A percentile compares a stretch with the other conserved stretches of the same genome.
phyloP scores from a whole-genome alignment of 2,888 invertebrate species.

The Crioceris asparagi region DNA sequence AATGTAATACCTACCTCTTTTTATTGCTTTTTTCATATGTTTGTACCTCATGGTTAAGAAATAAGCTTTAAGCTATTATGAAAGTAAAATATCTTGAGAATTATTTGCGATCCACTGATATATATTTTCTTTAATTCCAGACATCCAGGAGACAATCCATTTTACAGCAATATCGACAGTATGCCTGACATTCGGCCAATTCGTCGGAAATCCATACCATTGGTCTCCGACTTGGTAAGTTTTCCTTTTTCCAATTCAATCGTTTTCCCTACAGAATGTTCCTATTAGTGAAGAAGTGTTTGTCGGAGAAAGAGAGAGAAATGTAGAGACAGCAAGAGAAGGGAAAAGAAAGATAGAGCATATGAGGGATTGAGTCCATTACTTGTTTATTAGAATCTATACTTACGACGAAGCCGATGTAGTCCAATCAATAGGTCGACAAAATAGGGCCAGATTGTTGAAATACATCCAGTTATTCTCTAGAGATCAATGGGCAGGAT shows the following conservation, averaged over 20 bases:
- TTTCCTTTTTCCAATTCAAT: background rate
- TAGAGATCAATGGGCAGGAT: too few relatives aligned
- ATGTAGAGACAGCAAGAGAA: background rate
- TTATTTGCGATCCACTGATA: too few relatives aligned
- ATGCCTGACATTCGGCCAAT: conserved; percentile 95
- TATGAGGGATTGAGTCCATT: background rate
- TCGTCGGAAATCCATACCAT: conserved; percentile 90
- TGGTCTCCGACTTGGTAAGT: conserved; percentile 98
- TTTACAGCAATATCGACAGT: conserved; percentile 99
- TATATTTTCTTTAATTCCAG: conserved; percentile 40
- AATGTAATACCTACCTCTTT: too few relatives aligned
- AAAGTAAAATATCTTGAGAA: too few relatives aligned
- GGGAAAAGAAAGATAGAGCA: background rate
- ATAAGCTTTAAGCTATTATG: too few relatives aligned
- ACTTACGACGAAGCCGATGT: too few relatives aligned
- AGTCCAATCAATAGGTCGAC: too few relatives aligned
- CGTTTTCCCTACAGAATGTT: background rate
- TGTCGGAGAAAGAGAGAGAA: background rate
- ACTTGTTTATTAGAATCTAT: too few relatives aligned
- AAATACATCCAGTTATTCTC: too few relatives aligned
- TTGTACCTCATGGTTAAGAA: too few relatives aligned
- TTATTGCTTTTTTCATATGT: too few relatives aligned
- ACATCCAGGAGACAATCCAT: conserved; percentile 92
- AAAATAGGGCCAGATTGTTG: too few relatives aligned
- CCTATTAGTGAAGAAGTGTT: background rate